Evolutionary conservation across 2,888 invertebrate species (phyloP).

Genomic region (Cabera pusaria): DNA sequence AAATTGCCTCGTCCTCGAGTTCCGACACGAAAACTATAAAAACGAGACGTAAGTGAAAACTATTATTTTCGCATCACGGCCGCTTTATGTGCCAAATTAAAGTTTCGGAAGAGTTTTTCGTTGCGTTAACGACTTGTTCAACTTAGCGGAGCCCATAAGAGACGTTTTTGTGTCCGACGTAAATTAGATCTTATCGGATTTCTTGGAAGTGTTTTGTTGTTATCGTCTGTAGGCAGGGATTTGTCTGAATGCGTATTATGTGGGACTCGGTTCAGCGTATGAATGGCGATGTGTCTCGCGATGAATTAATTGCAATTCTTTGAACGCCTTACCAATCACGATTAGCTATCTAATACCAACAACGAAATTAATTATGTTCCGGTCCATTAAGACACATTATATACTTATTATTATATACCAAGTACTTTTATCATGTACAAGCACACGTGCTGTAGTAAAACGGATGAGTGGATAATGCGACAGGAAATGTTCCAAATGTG

Average conservation of each 20-base stretch:
- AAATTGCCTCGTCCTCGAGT: constrained; percentile 36
- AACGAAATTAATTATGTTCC: constrained; percentile 1
- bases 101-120: constrained; percentile 43
- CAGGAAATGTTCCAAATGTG: constrained; percentile 54
- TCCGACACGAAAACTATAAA: constrained; percentile 40
- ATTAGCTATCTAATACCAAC: neutral
- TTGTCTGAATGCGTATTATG: constrained; percentile 17
- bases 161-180: constrained; percentile 43
- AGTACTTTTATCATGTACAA: too few relatives aligned
- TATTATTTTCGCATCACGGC: constrained; percentile 46
- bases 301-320: too few relatives aligned
- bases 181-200: constrained; percentile 44
- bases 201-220: constrained; percentile 41
- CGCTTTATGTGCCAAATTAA: constrained; percentile 49
- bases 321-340: too few relatives aligned
- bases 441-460: constrained; percentile 24
- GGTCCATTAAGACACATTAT: constrained; percentile 5
- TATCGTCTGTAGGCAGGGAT: constrained; percentile 27
- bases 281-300: neutral
- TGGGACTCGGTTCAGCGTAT: constrained; percentile 2
- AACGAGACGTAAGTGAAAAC: constrained; percentile 43
- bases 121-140: constrained; percentile 48
- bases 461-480: constrained; percentile 53
- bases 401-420: constrained; percentile 25
- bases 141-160: constrained; percentile 42